Evolutionary conservation across 2,888 invertebrate genomes (phyloP).

Genomic region (Spatulosminthurus flaviceps): DNA sequence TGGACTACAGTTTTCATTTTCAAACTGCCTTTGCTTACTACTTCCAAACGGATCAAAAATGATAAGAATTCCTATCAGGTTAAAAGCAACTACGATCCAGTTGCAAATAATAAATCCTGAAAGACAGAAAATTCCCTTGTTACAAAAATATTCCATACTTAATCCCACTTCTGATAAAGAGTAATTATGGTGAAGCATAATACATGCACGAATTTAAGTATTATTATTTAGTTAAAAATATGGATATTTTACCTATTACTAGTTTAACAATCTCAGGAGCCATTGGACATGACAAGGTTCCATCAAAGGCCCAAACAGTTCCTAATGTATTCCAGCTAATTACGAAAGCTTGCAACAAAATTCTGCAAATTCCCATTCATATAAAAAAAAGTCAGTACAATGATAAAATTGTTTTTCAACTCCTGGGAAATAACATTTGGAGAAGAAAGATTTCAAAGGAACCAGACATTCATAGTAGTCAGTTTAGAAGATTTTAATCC

Average conservation of each 20-base stretch:
- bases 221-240: too few relatives aligned
- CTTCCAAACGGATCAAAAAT: slow-evolving; percentile 84
- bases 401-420: too few relatives aligned
- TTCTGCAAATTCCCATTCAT: slow-evolving; percentile 68
- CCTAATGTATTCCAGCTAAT: slow-evolving; percentile 81
- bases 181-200: too few relatives aligned
- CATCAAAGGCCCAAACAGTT: slow-evolving; percentile 82
- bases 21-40: slow-evolving; percentile 68
- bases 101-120: slow-evolving; percentile 80
- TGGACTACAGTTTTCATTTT: not conserved
- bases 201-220: too few relatives aligned
- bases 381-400: not conserved
- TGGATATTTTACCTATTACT: slow-evolving; percentile 77
- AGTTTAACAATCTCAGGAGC: slow-evolving; percentile 75
- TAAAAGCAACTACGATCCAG: slow-evolving; percentile 79
- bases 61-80: slow-evolving; percentile 76
- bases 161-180: too few relatives aligned
- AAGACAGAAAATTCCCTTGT: slow-evolving; percentile 60
- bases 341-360: slow-evolving; percentile 79
- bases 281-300: slow-evolving; percentile 72
- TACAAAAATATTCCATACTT: too few relatives aligned
- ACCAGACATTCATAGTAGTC: too few relatives aligned
- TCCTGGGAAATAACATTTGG: too few relatives aligned
- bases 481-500: too few relatives aligned
- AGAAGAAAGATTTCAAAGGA: too few relatives aligned